These are phyloP conservation scores for Nemotelus pantherinus DNA, from an alignment of 2,888 invertebrate species.

Conservation along the genomic window DNA sequence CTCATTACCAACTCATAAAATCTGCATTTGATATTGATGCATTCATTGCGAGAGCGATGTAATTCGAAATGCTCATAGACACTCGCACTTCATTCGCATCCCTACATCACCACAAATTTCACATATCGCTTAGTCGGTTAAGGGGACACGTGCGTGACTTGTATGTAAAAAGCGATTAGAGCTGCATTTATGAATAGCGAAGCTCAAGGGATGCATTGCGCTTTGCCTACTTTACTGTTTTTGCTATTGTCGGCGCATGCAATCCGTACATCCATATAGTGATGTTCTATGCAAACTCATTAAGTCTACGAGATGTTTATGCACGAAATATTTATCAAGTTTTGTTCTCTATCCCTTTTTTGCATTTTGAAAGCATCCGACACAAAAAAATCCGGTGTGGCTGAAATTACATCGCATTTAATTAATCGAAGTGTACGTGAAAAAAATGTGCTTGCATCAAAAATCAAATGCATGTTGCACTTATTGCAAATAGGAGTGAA, in stretches of 20 bases:
- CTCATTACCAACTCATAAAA: background rate
- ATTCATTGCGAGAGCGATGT: slow-evolving; percentile 23
- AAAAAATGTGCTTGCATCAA: slow-evolving; percentile 23
- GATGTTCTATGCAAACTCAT: slow-evolving; percentile 25
- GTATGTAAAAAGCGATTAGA: slow-evolving; percentile 42
- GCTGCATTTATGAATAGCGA: slow-evolving; percentile 35
- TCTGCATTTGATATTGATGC: slow-evolving; percentile 11
- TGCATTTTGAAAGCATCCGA: slow-evolving; percentile 4
- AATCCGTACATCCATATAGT: no score
- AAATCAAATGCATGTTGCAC: slow-evolving; percentile 14
- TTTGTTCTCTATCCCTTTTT: background rate
- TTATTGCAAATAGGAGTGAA: background rate
- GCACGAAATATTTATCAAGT: slow-evolving; percentile 44
- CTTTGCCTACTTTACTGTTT: background rate
- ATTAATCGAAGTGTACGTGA: slow-evolving; percentile 33
- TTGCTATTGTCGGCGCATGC: no score
- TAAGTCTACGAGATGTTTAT: slow-evolving; percentile 36
- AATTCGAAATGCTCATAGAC: slow-evolving; percentile 44
- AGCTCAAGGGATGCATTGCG: slow-evolving; percentile 42
- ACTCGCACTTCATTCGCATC: slow-evolving; percentile 3
- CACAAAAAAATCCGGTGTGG: slow-evolving; percentile 6
- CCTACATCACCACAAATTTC: slow-evolving; percentile 21
- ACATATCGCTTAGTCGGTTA: slow-evolving; percentile 47
- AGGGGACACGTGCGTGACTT: slow-evolving; percentile 45
- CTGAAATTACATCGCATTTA: slow-evolving; percentile 40